phyloP scores from a whole-genome alignment of 2,797 vertebrate genomes.

The Brachymystax lenok region DNA sequence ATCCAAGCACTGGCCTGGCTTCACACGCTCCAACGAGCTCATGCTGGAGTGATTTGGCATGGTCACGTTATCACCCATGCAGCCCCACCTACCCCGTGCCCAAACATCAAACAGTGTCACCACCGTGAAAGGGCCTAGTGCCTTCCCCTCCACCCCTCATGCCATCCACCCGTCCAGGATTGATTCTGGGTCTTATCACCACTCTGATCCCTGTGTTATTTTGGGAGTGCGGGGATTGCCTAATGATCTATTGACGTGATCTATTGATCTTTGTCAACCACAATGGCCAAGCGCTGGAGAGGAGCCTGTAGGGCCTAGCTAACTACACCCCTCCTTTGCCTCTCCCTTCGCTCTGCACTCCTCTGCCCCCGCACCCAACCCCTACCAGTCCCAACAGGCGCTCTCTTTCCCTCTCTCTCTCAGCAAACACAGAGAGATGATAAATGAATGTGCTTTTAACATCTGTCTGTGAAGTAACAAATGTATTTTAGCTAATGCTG shows the following conservation, averaged over 20 bases:
- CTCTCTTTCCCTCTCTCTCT: conserved; percentile 34
- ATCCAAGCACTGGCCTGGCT: conserved; percentile 3
- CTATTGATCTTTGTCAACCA: conserved; percentile 69
- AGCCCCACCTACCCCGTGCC: background rate
- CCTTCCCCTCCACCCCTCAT: conserved; percentile 13
- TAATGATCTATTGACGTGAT: conserved; percentile 78
- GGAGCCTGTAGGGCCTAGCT: conserved; percentile 51
- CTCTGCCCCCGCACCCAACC: conserved; percentile 34
- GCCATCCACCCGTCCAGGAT: conserved; percentile 52
- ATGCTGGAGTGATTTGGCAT: conserved; percentile 24
- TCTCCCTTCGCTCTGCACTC: conserved; percentile 10
- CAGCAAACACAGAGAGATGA: conserved; percentile 55
- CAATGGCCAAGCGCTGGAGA: conserved; percentile 62
- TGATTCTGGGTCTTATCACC: conserved; percentile 73
- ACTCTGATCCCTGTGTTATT: conserved; percentile 77
- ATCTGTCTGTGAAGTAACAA: conserved; percentile 61
- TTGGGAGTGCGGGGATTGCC: conserved; percentile 71
- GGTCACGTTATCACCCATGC: conserved; percentile 17
- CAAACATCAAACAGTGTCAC: conserved; percentile 11
- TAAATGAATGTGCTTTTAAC: conserved; percentile 61
- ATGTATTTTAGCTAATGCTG: conserved; percentile 37
- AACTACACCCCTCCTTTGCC: conserved; percentile 32
- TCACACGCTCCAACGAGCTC: conserved; percentile 16
- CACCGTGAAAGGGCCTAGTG: conserved; percentile 11
- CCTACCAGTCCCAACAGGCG: conserved; percentile 20